Percentiles rank a stretch among this genome's conserved stretches.
Conservation (phyloP, 2,888 invertebrate species). For the Keiferia lycopersicella region DNA sequence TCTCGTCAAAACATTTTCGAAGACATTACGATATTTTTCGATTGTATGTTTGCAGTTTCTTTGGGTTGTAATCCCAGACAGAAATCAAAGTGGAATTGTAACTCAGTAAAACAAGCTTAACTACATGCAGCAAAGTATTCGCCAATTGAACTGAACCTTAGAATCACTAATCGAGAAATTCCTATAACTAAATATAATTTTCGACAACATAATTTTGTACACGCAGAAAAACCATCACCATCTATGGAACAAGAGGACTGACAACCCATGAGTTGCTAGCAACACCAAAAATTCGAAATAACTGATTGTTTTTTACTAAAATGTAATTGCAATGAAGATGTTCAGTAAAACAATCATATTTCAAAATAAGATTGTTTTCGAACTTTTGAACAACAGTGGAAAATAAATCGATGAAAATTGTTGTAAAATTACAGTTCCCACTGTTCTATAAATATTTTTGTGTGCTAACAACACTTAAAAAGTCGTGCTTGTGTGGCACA, state of each 20-base stretch:
- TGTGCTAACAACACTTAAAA: slow-evolving; percentile 54
- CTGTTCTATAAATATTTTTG: neutral
- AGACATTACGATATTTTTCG: neutral
- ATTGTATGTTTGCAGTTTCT: slow-evolving; percentile 68
- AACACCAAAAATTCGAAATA: slow-evolving; percentile 33
- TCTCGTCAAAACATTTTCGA: slow-evolving; percentile 16
- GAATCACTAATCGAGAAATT: neutral
- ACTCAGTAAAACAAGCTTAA: slow-evolving; percentile 20
- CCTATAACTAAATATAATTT: neutral
- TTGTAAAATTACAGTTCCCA: neutral
- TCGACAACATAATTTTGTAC: neutral
- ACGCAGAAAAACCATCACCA: slow-evolving; percentile 13
- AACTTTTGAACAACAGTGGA: neutral
- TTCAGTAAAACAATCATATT: neutral
- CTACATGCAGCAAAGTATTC: slow-evolving; percentile 20
- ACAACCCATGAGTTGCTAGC: slow-evolving; percentile 67
- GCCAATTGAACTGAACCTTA: slow-evolving; percentile 10
- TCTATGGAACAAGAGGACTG: slow-evolving; percentile 43
- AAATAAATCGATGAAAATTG: neutral
- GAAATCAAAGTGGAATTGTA: slow-evolving; percentile 14
- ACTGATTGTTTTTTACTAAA: neutral
- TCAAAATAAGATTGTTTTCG: neutral
- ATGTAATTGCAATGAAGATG: neutral
- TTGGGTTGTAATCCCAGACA: slow-evolving; percentile 63
- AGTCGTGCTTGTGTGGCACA: slow-evolving; percentile 60